Conservation (phyloP, 2,797 vertebrate genomes). For the Ataeniobius toweri region DNA sequence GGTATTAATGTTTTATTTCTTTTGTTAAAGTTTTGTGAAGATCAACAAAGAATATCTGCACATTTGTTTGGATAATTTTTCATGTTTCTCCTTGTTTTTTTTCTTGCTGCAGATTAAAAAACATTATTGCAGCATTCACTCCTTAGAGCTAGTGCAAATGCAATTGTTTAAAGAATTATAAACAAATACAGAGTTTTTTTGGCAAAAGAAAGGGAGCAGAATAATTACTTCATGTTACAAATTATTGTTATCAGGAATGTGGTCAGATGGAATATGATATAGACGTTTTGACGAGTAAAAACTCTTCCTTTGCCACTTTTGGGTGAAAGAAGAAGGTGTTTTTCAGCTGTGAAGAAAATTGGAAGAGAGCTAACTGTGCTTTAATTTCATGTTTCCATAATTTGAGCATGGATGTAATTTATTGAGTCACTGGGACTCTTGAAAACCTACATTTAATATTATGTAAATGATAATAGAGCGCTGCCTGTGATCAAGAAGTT, state of each 20-base stretch:
- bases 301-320: background rate
- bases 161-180: background rate
- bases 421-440: constrained; percentile 24
- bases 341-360: background rate
- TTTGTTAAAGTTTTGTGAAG: background rate
- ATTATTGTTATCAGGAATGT: background rate
- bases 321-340: background rate
- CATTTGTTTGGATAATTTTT: background rate
- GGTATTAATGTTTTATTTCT: background rate
- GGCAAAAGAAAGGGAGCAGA: background rate
- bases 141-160: background rate
- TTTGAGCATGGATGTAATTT: constrained; percentile 18
- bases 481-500: constrained; percentile 47
- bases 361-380: background rate
- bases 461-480: constrained; percentile 49
- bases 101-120: background rate
- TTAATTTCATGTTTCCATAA: background rate
- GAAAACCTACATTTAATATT: constrained; percentile 28
- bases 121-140: background rate
- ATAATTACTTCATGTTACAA: background rate
- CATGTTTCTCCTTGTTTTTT: background rate
- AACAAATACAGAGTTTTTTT: background rate
- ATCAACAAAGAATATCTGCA: constrained; percentile 1
- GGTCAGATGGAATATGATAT: background rate
- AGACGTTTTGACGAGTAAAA: background rate